Base-by-base conservation (phyloP, 2,113 vertebrate genomes). In the Panurus biarmicus region DNA sequence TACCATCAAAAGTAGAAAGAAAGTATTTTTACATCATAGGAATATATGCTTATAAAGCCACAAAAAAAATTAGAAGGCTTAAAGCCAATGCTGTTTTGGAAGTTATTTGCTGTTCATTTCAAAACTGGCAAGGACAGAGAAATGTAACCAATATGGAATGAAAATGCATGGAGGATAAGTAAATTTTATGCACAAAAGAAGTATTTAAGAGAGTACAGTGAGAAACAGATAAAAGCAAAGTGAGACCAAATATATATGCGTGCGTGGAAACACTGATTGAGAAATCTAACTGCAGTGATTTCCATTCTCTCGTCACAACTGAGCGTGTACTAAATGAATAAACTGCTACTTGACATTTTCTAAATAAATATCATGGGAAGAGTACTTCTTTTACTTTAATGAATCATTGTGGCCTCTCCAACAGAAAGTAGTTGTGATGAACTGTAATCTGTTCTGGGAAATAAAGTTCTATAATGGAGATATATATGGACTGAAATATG, bases 261-360 rank as follows among this genome's bases (percentile, higher is more conserved):
- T 58, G 73, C 3, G 1, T 62, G 70, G 72, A 88, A 94, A 80
- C 85, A 50, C 36, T 88, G 88, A 95, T 72, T 83, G 89, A 95
- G 89, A 95, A 96, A 93, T 87, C 58, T 62, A 76, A 76, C 78
- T 77, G 91, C 85, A 64, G 64, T 35, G 87, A 91, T 95, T 94
- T 92, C 82, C 66, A 90, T 76, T 72, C 81, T 91, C 91, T 91
- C 84, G 76, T 72, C 89, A 89, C 56, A 92, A 85, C 87, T 5
- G 44, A 94, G 75, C 4, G 0, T 61, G 89, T 38, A 82, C 84
- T 73, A 95, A 94, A 85, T 93, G 89, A 81, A 94, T 93, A 92
- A 95, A 96, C 95, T 87, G 71, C 91, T 94, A 79, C 94, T 95
- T 95, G 94, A 95, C 93, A 95, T 97, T 95, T 96, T 77, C 75